Base-by-base conservation (phyloP, 1,140 invertebrate species). In the Drosophila jambulina region DNA sequence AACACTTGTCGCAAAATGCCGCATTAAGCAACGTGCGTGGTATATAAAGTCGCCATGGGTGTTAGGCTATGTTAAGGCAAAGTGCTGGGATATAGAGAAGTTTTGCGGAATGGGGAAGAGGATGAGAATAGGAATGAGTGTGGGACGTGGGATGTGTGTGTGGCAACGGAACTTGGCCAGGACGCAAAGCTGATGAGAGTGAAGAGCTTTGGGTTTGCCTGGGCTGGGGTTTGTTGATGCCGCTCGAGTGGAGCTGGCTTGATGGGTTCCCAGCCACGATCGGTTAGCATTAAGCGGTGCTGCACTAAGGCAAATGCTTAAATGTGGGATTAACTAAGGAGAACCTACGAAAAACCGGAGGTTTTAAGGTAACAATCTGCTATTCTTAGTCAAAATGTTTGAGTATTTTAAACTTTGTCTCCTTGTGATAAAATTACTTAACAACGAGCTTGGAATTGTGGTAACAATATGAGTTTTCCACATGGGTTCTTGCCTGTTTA, bases 1-100 rank as follows among this genome's bases (percentile, higher is more conserved):
- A 87, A 87, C 83, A 87, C 83, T 87, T 88, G 83, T 87, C 84
- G 84, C 83, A 87, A 87, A 87, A 87, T 87, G 84, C 84, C 84
- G 84, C 83, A 87, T 87, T 87, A 87, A 78, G 84, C 83, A 87
- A 87, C 83, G 83, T 87, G 84, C 84, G 74, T 67, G 84, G 77
- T 87, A 75, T 87, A 87, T 88, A 84, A 87, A 87, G 85, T 87
- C 85, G 65, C 85, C 78, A 75, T 54, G 75, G 75, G 75, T 78
- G 75, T 69, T 69, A 60, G 48, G 48, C 54, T 45, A 78, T 78
- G 75, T 61, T 78, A 38, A 59, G 61, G 53, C 40, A 57, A 76
- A 76, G 45, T 56, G 49, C 71, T 57, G 53, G 46, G 38, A 56
- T 76, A 34, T 21, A 38, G 51, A 38, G 21, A 43, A 49, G 45